phyloP scores from a whole-genome alignment of 2,113 vertebrate species.

The Salvelinus namaycush region DNA sequence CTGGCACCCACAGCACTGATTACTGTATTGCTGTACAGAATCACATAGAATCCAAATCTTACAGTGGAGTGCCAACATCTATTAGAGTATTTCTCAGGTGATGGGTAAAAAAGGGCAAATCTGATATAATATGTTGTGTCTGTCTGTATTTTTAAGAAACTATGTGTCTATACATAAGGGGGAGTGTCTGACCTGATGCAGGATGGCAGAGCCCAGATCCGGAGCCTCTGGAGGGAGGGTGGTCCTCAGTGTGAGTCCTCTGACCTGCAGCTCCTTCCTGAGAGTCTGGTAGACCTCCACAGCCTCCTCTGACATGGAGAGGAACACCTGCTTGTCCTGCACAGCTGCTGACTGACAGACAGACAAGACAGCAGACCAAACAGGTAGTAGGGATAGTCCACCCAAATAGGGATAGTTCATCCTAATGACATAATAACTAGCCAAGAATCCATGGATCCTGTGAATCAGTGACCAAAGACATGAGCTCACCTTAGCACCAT shows the following conservation, averaged over 20 bases:
- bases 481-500: slow-evolving; percentile 35
- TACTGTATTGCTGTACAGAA: too few relatives aligned
- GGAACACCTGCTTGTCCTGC: slow-evolving; percentile 54
- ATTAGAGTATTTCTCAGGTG: neutral
- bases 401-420: neutral
- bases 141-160: neutral
- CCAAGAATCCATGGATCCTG: neutral
- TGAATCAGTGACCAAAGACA: neutral
- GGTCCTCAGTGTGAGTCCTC: slow-evolving; percentile 57
- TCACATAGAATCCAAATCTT: too few relatives aligned
- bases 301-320: slow-evolving; percentile 73
- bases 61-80: too few relatives aligned
- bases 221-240: slow-evolving; percentile 50
- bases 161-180: neutral
- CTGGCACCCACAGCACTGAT: too few relatives aligned
- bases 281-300: slow-evolving; percentile 67
- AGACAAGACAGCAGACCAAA: neutral
- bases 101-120: too few relatives aligned
- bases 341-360: slow-evolving; percentile 34
- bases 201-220: slow-evolving; percentile 71
- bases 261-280: slow-evolving; percentile 53
- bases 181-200: slow-evolving; percentile 73
- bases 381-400: too few relatives aligned
- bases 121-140: neutral
- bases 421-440: neutral